phyloP scores from a whole-genome alignment of 37 sponge, comb jelly and placozoan species.

The Chondrosia reniformis region DNA sequence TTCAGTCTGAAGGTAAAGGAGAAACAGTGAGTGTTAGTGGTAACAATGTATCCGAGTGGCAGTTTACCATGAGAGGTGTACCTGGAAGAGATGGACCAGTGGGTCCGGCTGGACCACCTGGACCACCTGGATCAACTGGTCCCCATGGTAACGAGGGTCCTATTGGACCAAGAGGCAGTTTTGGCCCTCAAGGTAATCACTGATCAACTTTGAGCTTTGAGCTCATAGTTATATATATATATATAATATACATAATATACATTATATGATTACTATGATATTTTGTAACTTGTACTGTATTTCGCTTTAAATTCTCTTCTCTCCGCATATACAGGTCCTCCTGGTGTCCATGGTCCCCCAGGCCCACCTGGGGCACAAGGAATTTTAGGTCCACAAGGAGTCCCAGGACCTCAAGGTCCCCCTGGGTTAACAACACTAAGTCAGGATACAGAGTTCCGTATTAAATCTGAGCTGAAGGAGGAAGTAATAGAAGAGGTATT shows the following conservation, averaged over 20 bases:
- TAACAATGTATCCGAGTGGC: constrained; percentile 15
- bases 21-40: no score
- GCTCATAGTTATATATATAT: not conserved
- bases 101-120: constrained; percentile 31
- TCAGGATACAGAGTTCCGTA: not conserved
- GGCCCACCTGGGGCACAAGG: not conserved
- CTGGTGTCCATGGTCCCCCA: not conserved
- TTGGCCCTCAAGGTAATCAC: constrained; percentile 14
- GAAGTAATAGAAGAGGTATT: not conserved
- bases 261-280: no score
- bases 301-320: no score
- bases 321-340: not conserved
- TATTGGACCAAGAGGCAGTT: not conserved
- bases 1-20: no score
- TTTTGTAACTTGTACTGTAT: no score
- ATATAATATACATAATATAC: not conserved
- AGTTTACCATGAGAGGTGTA: constrained; percentile 23
- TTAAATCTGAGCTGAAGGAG: not conserved
- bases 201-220: not conserved
- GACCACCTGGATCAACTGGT: constrained; percentile 54
- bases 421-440: not conserved
- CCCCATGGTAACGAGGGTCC: constrained; percentile 36
- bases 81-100: constrained; percentile 14
- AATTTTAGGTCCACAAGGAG: not conserved
- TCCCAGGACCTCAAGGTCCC: not conserved